phyloP scores from a whole-genome alignment of 2,888 invertebrate genomes.

The Tipula helvola region DNA sequence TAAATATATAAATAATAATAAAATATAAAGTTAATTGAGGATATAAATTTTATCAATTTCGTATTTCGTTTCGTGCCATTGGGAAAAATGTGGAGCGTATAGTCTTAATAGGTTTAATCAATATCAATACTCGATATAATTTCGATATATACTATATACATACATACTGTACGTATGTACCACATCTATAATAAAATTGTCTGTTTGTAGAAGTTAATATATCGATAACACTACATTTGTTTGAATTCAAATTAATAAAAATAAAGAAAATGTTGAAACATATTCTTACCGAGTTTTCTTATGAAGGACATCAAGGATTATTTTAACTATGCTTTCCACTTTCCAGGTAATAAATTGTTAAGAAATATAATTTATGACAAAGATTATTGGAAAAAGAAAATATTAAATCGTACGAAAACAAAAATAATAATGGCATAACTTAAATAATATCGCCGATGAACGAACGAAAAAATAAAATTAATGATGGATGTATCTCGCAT shows the following conservation, averaged over 20 bases:
- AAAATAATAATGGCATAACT: too few species aligned
- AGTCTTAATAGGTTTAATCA: not conserved
- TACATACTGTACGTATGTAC: not conserved
- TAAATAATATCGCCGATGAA: too few species aligned
- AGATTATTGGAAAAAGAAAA: not conserved
- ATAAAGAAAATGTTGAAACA: not conserved
- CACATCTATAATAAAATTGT: not conserved
- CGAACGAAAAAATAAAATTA: too few species aligned
- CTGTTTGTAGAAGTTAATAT: not conserved
- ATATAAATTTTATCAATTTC: conserved; percentile 4
- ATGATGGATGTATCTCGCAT: too few species aligned
- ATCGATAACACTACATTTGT: not conserved
- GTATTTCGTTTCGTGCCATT: not conserved
- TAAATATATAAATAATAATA: not conserved
- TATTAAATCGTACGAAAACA: not conserved
- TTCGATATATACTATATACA: not conserved
- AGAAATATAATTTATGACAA: not conserved
- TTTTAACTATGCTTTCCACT: not conserved
- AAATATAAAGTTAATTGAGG: not conserved
- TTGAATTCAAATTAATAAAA: not conserved
- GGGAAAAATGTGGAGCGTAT: not conserved
- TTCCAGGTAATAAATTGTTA: not conserved
- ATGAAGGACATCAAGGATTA: not conserved
- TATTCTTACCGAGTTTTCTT: too few species aligned
- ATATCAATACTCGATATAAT: not conserved